Evolutionary conservation across 2,888 invertebrate genomes (phyloP), one percentile per base, ranked within the genome.

Genomic region (Merodon equestris): DNA sequence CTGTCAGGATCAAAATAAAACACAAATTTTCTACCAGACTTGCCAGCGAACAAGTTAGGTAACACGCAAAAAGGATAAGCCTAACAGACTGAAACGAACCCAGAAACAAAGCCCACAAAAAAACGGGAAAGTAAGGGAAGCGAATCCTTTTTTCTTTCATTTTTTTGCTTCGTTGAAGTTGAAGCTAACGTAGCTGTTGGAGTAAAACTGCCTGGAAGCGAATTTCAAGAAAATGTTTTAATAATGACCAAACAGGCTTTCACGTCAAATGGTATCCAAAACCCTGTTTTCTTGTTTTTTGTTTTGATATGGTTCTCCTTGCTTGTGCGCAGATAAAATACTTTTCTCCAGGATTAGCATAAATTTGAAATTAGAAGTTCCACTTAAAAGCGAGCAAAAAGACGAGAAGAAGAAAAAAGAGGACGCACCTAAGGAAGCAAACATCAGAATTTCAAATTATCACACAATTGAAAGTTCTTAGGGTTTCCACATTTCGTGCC

Each of bases 321-420:
- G 54, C 58, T 66, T 58, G 27, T 17, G 50, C 3, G n/a, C 27
- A 76, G 72, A 76, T 76, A 76, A 72, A 76, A 76, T 56, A 72
- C 75, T 53, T 64, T 50, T 42, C 66, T 36, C 19, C 5, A 13
- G 66, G 76, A 76, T 76, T 76, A 66, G 44, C 76, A 76, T 76
- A 76, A 76, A 76, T 76, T 76, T 72, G 60, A 76, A 76, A 76
- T 76, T 72, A 72, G 71, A 71, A 72, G 68, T 45, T 53, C 42
- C 54, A 54, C 42, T 45, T 71, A 7, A 27, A 27, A 27, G 27
- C 27, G 27, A 27, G 40, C 64, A 10, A 10, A 48, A 44, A 44
- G 27, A 7, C 7, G 7, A 27, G 27, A 27, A 27, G 2, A 27
- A 27, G 27, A 27, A 4, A 7, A 27, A 7, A 27, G 27, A 27